A percentile compares a stretch with the other conserved stretches of the same genome.
Evolutionary conservation across 1,140 invertebrate species (phyloP).

Genomic region (Tetragnatha versicolor): DNA sequence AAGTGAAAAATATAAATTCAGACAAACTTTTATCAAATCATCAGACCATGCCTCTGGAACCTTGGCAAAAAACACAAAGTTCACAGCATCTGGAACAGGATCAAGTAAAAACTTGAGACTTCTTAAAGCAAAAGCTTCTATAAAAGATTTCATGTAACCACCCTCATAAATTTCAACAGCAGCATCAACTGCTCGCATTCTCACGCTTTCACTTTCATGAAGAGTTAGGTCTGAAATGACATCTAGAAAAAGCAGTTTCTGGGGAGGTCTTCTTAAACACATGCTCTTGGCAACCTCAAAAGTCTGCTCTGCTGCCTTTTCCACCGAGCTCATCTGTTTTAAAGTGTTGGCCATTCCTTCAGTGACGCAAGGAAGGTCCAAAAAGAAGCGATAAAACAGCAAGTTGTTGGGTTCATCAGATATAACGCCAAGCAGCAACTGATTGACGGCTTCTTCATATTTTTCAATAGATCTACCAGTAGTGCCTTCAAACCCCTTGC

Average conservation of each 20-base stretch:
- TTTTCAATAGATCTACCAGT: conserved; percentile 71
- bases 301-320: conserved; percentile 63
- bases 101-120: conserved; percentile 78
- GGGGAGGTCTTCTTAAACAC: conserved; percentile 82
- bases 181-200: conserved; percentile 79
- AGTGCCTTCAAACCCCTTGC: conserved; percentile 79
- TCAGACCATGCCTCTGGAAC: conserved; percentile 78
- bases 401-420: conserved; percentile 73
- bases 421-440: conserved; percentile 75
- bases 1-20: conserved; percentile 85
- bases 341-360: conserved; percentile 86
- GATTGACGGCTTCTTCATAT: conserved; percentile 84
- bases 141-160: conserved; percentile 73
- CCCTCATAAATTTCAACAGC: conserved; percentile 80
- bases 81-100: conserved; percentile 73
- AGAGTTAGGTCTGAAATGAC: conserved; percentile 58
- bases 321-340: conserved; percentile 77
- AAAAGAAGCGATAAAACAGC: conserved; percentile 70
- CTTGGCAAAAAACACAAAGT: conserved; percentile 57
- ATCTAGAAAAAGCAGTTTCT: conserved; percentile 67
- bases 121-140: conserved; percentile 82
- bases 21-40: conserved; percentile 83
- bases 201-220: conserved; percentile 66
- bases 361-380: conserved; percentile 91
- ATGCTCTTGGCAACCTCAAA: conserved; percentile 78